These are phyloP conservation scores for Hippolais icterina DNA, from an alignment of 2,113 vertebrate species.

Conservation along the genomic window DNA sequence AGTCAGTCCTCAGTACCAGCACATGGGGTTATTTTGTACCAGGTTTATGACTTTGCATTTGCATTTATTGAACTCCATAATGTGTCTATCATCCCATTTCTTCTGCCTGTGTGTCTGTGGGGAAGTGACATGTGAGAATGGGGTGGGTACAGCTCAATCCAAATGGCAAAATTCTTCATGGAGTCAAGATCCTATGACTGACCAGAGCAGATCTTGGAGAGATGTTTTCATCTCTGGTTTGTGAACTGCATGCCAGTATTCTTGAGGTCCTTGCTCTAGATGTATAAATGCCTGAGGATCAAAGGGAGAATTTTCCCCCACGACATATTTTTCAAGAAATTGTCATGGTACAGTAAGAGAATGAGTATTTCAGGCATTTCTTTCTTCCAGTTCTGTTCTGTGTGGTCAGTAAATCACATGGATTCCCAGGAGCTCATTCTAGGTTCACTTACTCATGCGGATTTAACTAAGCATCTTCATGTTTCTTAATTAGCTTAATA, in stretches of 20 bases:
- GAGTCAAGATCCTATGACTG: not conserved
- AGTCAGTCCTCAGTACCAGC: not conserved
- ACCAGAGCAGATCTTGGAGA: not conserved
- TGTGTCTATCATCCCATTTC: not conserved
- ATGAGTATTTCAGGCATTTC: not conserved
- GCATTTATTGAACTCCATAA: not conserved
- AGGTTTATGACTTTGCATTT: not conserved
- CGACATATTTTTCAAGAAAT: not conserved
- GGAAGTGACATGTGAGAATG: not conserved
- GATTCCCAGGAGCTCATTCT: not conserved
- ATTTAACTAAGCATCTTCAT: conserved; percentile 15
- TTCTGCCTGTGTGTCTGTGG: not conserved
- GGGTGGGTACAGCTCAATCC: not conserved
- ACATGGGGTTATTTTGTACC: not conserved
- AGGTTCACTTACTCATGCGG: not conserved
- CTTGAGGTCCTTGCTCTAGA: not conserved
- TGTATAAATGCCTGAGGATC: not conserved
- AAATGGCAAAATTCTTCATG: not conserved
- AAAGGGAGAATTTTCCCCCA: not conserved
- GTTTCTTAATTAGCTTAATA: conserved; percentile 12
- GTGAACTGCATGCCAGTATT: not conserved
- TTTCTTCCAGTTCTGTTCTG: not conserved
- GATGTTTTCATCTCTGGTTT: not conserved
- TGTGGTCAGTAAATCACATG: not conserved
- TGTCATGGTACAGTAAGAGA: not conserved